Base-by-base conservation (phyloP, 2,113 vertebrate species). In the Charadrius vociferus region DNA sequence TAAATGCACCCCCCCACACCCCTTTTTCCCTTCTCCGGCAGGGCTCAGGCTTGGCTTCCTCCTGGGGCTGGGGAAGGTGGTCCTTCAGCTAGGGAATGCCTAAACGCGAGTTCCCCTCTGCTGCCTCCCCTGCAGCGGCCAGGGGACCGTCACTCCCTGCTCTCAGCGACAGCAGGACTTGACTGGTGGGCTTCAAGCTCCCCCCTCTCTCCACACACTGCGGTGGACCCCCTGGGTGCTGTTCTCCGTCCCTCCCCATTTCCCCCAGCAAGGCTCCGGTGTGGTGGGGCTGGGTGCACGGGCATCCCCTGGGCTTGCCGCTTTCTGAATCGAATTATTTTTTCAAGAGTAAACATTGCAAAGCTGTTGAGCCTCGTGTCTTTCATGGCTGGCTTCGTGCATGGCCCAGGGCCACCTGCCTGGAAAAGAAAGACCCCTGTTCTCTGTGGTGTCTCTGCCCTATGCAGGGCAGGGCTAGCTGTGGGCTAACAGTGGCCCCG, bases 301-400 rank as follows among this genome's bases (percentile, higher is more conserved):
- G 75, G 72, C 77, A 45, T 49, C 81, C 68, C 74, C 32, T 12
- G 78, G 84, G 53, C 71, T 93, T 74, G 93, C 72, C 0, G 70
- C 97, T 95, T 95, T 95, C 86, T 58, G 66, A 95, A 94, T 82
- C 10, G 4, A 93, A 90, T 91, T 95, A 95, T 97, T 96, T 97
- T 97, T 96, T 95, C 96, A 96, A 87, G 91, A 97, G 77, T 97
- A 97, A 97, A 97, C 47, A 29, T 34, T 96, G 94, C 93, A 88
- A 93, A 95, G 89, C 94, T 96, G 93, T 96, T 95, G 59, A 86
- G 58, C 53, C 78, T 93, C 0, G 0, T 72, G 67, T 90, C 49
- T 79, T 87, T 81, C 8, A 7, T 91, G 12, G 59, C 36, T 59
- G 32, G 14, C 12, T 3, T 53, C 0, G 0, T 5, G 14, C 2